phyloP scores from a whole-genome alignment of 2,797 vertebrate species.

The Esox lucius region DNA sequence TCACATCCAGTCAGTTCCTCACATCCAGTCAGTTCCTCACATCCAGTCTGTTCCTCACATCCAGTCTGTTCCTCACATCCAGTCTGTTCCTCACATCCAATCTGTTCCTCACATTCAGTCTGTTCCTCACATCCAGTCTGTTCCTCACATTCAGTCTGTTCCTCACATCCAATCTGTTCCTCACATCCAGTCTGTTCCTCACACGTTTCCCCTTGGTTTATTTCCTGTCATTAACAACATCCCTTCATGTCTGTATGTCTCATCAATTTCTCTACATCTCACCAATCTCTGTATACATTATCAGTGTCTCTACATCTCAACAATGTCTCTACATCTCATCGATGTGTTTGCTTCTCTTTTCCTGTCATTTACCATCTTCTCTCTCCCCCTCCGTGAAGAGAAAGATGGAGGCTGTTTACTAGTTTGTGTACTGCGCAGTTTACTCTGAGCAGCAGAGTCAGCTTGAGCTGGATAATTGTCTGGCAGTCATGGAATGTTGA shows the following conservation, averaged over 20 bases:
- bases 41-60: slow-evolving; percentile 12
- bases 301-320: background rate
- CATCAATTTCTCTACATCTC: background rate
- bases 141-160: background rate
- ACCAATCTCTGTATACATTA: background rate
- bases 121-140: background rate
- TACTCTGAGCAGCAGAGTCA: background rate
- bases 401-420: slow-evolving; percentile 28
- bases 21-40: slow-evolving; percentile 19
- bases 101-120: slow-evolving; percentile 10
- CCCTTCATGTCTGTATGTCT: background rate
- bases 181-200: background rate
- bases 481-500: slow-evolving; percentile 43
- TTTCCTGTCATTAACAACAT: background rate
- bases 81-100: slow-evolving; percentile 16
- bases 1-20: background rate
- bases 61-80: slow-evolving; percentile 42
- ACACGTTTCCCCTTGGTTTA: background rate
- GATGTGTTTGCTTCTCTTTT: background rate
- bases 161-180: slow-evolving; percentile 1
- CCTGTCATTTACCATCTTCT: background rate
- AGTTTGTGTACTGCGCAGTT: slow-evolving; percentile 18
- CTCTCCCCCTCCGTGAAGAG: background rate
- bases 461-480: slow-evolving; percentile 7
- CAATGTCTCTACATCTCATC: background rate